phyloP scores from a whole-genome alignment of 1,140 invertebrate species.

The Tetragonula clypearis region DNA sequence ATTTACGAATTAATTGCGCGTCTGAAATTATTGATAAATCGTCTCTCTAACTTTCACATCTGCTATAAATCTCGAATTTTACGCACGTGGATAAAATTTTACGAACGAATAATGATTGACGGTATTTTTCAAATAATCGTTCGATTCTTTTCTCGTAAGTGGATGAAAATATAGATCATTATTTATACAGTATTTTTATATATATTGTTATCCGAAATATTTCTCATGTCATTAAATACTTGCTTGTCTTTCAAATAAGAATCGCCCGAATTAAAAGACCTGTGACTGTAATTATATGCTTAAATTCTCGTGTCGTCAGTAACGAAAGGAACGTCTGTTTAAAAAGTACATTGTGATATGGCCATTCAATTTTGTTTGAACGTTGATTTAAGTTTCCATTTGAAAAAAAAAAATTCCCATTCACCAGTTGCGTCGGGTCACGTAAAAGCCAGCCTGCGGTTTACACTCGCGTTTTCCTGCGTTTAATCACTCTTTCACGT shows the following conservation, averaged over 20 bases:
- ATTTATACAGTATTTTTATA: too few relatives aligned
- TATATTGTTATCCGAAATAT: too few relatives aligned
- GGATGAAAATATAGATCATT: too few relatives aligned
- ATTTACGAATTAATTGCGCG: neutral
- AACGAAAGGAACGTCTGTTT: neutral
- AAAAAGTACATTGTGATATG: neutral
- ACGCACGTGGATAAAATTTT: too few relatives aligned
- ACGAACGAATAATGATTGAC: too few relatives aligned
- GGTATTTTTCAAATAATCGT: too few relatives aligned
- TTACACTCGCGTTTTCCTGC: slow-evolving; percentile 26
- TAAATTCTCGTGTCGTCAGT: neutral
- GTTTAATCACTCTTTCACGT: slow-evolving; percentile 48
- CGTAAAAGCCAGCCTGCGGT: slow-evolving; percentile 9
- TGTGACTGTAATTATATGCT: neutral
- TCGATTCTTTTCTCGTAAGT: too few relatives aligned
- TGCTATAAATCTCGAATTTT: too few relatives aligned
- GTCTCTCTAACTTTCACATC: neutral
- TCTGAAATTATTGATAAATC: neutral
- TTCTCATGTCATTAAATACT: neutral
- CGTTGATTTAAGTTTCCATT: neutral
- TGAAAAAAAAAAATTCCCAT: slow-evolving; percentile 1
- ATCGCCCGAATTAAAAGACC: neutral
- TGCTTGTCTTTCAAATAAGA: neutral
- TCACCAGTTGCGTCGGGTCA: neutral
- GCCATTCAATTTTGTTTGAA: neutral